Evolutionary conservation across 2,113 vertebrate species (phyloP).

Genomic region (Heterocephalus glaber): DNA sequence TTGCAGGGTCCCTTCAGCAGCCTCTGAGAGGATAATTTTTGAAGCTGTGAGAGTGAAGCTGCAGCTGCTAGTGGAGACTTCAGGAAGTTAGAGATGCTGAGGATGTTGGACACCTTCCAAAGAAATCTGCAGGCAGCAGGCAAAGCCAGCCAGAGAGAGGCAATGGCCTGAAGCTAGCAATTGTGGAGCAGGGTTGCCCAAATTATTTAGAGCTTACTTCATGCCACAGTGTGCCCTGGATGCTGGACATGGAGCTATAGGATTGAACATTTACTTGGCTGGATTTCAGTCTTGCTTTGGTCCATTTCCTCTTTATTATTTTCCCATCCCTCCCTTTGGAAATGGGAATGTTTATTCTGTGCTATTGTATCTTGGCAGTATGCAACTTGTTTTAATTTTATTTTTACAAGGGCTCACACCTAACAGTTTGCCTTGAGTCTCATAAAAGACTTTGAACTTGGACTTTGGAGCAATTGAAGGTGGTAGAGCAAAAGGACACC

Average conservation of each 20-base stretch:
- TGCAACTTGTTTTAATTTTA: not conserved
- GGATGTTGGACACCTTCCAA: not conserved
- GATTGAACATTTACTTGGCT: not conserved
- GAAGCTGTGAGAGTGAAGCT: not conserved
- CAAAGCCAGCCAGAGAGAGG: not conserved
- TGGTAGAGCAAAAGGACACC: not conserved
- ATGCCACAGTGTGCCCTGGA: not conserved
- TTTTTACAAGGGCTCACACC: not conserved
- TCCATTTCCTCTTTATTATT: not conserved
- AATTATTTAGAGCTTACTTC: not conserved
- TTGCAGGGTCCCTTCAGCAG: not conserved
- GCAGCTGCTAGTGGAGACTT: not conserved
- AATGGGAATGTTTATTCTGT: not conserved
- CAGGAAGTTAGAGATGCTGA: not conserved
- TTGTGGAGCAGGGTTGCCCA: not conserved
- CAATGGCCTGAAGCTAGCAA: not conserved
- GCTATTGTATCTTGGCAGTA: not conserved
- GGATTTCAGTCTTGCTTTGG: not conserved
- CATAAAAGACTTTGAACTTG: not conserved
- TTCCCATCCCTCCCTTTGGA: not conserved
- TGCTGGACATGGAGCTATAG: not conserved
- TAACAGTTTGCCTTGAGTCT: not conserved
- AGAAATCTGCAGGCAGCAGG: not conserved
- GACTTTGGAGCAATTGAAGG: not conserved
- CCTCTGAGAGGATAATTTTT: not conserved